Conservation (phyloP, 2,113 vertebrate species). For the Ceyx margarethae region DNA sequence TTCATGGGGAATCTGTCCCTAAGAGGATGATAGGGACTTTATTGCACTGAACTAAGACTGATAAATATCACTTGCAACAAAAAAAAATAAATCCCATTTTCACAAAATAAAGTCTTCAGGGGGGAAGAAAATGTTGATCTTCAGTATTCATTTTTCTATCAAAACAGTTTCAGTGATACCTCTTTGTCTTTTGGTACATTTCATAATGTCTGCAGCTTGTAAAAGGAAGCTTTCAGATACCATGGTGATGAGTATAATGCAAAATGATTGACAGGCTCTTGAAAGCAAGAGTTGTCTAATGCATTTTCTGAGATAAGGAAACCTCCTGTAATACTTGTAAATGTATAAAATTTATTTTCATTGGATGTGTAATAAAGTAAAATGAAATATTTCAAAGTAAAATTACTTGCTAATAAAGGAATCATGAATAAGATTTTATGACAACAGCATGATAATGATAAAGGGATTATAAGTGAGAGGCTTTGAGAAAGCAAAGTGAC, state of each 20-base stretch:
- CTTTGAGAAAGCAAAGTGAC: background rate
- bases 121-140: background rate
- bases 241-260: background rate
- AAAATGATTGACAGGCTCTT: background rate
- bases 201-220: background rate
- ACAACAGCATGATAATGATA: background rate
- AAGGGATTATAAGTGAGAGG: background rate
- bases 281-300: background rate
- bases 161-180: background rate
- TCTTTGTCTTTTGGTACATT: background rate
- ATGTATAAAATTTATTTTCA: background rate
- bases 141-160: background rate
- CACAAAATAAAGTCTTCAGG: background rate
- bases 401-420: background rate
- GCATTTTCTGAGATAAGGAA: background rate
- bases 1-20: background rate
- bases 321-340: background rate
- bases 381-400: background rate
- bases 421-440: background rate
- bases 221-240: background rate
- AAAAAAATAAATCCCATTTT: background rate
- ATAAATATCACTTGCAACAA: background rate
- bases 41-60: background rate
- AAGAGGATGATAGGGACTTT: background rate
- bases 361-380: background rate